Base-by-base conservation (phyloP, 2,888 invertebrate species). In the Cosmopolites sordidus region DNA sequence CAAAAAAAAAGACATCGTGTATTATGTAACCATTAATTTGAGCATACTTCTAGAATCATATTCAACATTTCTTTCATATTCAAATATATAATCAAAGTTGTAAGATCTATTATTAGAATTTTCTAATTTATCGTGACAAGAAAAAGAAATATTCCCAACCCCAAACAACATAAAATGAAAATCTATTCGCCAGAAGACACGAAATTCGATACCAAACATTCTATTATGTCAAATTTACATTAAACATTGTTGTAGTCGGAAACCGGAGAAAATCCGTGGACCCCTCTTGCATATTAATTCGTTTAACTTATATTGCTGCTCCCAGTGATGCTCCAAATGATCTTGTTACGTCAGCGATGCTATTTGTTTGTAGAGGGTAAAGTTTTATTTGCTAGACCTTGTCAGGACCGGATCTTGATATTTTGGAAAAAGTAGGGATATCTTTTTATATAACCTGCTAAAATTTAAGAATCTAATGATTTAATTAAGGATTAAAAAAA, bases 301-400 rank as follows among this genome's bases (percentile, higher is more conserved):
- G 39, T 18, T 47, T 47, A 47, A 39, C 39, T 47, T 47, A 47
- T 47, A 39, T 47, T 47, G 39, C 39, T 47, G 47, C 47, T 47
- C 12, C 39, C 39, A 9, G 39, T 40, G 47, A 39, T 27, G 39
- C 40, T 47, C 39, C 39, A 27, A 47, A 47, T 47, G 47, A 47
- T 47, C 39, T 47, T 47, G 47, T 47, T 47, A 47, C 39, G 47
- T 47, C 47, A 40, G 47, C 27, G 38, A 37, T 47, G 29, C 39
- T 47, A 47, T 47, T 47, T 47, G 47, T 38, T 47, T 47, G 33
- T 38, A 22, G 47, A 40, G 47, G 47, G 33, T 33, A 33, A 11
- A 40, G 39, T 47, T 47, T 47, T 47, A 47, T 40, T 47, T 47
- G 47, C 39, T 39, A 27, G 16, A 8, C 15, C 15, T 15, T 39